Evolutionary conservation across 1,140 invertebrate genomes (phyloP).

Genomic region (Achatina immaculata): DNA sequence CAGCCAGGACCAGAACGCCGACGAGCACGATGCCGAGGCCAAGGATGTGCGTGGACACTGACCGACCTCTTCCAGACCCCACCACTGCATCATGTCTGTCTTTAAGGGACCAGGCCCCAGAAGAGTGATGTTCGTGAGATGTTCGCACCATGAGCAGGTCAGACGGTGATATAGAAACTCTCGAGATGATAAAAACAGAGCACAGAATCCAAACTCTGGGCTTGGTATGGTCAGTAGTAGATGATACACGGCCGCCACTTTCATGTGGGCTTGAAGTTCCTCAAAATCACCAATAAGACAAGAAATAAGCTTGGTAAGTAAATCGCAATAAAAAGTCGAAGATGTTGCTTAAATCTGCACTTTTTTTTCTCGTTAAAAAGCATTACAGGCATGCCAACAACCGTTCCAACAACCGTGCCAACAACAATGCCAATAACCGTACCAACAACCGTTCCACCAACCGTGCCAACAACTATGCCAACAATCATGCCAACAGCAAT

Average conservation of each 20-base stretch:
- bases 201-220: not conserved
- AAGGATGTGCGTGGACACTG: slow-evolving; percentile 49
- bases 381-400: too few species aligned
- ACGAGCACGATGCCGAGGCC: slow-evolving; percentile 49
- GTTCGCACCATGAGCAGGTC: not conserved
- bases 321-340: too few species aligned
- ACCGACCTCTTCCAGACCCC: not conserved
- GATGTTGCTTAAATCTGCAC: too few species aligned
- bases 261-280: not conserved
- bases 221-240: not conserved
- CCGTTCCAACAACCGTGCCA: too few species aligned
- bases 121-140: slow-evolving; percentile 13
- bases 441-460: too few species aligned
- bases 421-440: too few species aligned
- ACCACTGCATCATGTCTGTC: not conserved
- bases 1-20: slow-evolving; percentile 46
- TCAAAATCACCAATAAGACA: too few species aligned
- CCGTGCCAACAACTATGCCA: too few species aligned
- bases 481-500: too few species aligned
- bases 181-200: not conserved
- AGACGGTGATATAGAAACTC: not conserved
- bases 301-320: too few species aligned
- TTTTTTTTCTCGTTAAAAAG: too few species aligned
- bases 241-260: not conserved
- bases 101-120: slow-evolving; percentile 32